Base-by-base conservation (phyloP, 1,140 invertebrate species). In the Solenopsis fugax region DNA sequence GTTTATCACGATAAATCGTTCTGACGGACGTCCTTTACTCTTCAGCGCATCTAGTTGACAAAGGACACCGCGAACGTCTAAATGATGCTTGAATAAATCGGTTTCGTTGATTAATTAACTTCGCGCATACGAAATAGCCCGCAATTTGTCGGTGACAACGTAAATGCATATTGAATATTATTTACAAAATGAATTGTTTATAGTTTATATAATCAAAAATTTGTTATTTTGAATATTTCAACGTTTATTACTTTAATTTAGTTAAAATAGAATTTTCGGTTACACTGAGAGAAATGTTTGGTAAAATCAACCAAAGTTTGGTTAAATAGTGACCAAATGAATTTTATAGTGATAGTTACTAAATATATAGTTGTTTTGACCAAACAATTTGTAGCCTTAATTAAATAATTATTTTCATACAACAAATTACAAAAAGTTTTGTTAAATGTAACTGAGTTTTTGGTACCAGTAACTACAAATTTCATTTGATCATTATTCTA, bases 41-140 rank as follows among this genome's bases (percentile, higher is more conserved):
- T 73, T 73, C 69, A 75, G 41, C 54, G 13, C 29, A 60, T 84
- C 80, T 60, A 37, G 54, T 82, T 82, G 54, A 84, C 29, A 75
- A 84, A 60, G 29, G 18, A 82, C 80, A 82, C 41, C 41, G 29
- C 69, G 41, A 56, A 60, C 78, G 41, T 62, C 69, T 84, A 84
- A 84, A 50, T 75, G 54, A 84, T 84, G 69, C 80, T 82, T 34
- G 80, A 73, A 82, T 73, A 84, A 84, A 84, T 84, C 52, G 67
- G 37, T 84, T 56, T 60, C 41, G 52, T 24, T 82, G 29, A 84
- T 84, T 84, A 75, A 84, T 84, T 84, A 84, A 84, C 65, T 24
- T 60, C 54, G 16, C 41, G 41, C n/a, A 50, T 45, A 78, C 13
- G 50, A 78, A 54, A 50, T 10, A 60, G 65, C 13, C 3, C 16